phyloP scores from a whole-genome alignment of 2,113 vertebrate species.

The Polypterus senegalus region DNA sequence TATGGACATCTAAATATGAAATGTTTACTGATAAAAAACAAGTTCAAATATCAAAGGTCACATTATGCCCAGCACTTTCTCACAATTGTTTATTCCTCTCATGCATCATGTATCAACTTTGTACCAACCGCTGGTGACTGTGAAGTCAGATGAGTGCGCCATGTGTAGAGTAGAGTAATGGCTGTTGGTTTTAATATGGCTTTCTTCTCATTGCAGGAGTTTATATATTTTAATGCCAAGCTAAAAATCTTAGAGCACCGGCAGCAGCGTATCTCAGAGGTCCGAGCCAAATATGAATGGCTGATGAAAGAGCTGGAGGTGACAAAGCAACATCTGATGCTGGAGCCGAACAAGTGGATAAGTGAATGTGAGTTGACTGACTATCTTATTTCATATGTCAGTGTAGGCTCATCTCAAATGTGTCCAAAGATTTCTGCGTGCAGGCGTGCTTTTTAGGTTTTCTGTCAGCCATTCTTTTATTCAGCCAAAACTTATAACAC shows the following conservation, averaged over 20 bases:
- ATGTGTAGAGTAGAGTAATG: neutral
- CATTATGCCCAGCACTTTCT: too few relatives aligned
- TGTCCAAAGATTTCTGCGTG: neutral
- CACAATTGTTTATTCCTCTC: too few relatives aligned
- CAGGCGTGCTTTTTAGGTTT: neutral
- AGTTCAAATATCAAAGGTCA: too few relatives aligned
- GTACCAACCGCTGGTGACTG: neutral
- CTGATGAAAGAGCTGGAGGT: constrained; percentile 89
- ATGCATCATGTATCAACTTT: neutral
- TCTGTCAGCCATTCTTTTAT: constrained; percentile 8
- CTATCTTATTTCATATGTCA: neutral
- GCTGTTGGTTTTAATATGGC: too few relatives aligned
- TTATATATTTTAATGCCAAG: constrained; percentile 70
- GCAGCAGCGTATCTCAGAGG: constrained; percentile 86
- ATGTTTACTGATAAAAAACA: too few relatives aligned
- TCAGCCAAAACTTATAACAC: neutral
- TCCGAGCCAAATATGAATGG: constrained; percentile 85
- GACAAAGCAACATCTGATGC: constrained; percentile 90
- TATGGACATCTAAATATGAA: too few relatives aligned
- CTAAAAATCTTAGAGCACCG: constrained; percentile 81
- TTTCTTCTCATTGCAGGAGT: constrained; percentile 45
- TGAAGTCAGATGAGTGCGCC: neutral
- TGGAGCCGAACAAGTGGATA: constrained; percentile 92
- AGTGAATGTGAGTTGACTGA: constrained; percentile 74
- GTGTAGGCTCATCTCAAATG: neutral